Evolutionary conservation across 2,888 invertebrate genomes (phyloP), one percentile per base, ranked within the genome.

Genomic region (Chelonus formosanus): DNA sequence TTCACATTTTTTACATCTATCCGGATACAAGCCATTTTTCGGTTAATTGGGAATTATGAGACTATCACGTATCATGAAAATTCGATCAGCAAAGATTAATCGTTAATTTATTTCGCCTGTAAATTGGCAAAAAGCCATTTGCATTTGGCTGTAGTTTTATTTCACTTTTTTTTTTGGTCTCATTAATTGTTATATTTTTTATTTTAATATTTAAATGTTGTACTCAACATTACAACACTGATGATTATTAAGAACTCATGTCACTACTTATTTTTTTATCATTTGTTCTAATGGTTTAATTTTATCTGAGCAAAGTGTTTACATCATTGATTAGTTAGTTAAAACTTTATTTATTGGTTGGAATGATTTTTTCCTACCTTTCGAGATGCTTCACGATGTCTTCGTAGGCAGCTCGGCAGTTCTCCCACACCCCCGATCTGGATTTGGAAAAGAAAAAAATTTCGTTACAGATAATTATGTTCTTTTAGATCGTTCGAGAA

Each of bases 371-470:
- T 68, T 85, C 92, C 88, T 91, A 94, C 92, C 96, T 93, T 89
- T 95, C 95, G 84, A 96, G 90, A 85, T 95, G 95, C 88, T 95
- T 96, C 78, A 95, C 95, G 86, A 96, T 95, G 86, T 96, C 95
- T 87, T 95, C 96, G 86, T 96, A 96, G 77, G 95, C 95, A 74
- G 95, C 95, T 86, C 95, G 90, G 88, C 95, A 95, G 87, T 95
- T 95, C 88, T 96, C 95, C 95, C 95, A 95, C 84, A 95, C 94
- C 60, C 80, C 82, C 75, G 83, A 81, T 78, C 83, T 83, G 76
- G 32, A 52, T 45, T 20, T 40, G 10, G 36, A 8, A 48, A 68
- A 54, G 60, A 61, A 67, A 66, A 60, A 59, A 58, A 67, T 67
- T 55, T 44, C 32, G 20, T n/a, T 44, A 45, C 44, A 53, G 57